phyloP scores from a whole-genome alignment of 1,140 invertebrate species.

The Pseudoatta argentina region DNA sequence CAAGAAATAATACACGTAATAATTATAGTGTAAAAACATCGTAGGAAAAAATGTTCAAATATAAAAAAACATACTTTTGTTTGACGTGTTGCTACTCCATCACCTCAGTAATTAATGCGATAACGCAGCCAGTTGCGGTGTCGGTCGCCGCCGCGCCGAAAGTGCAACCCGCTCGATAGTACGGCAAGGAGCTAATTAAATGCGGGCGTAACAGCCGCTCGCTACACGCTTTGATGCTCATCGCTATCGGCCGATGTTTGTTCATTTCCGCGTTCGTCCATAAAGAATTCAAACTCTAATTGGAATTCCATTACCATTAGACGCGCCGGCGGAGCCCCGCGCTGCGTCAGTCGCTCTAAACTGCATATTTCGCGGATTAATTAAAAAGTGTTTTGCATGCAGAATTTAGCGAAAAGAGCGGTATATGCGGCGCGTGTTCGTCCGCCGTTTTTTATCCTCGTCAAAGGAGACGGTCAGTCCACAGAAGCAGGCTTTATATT shows the following conservation, averaged over 20 bases:
- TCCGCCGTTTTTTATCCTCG: slow-evolving; percentile 27
- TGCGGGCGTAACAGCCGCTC: slow-evolving; percentile 19
- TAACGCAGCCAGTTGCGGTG: slow-evolving; percentile 39
- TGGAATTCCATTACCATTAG: slow-evolving; percentile 73
- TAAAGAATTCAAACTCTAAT: slow-evolving; percentile 72
- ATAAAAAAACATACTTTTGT: neutral
- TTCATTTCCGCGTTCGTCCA: slow-evolving; percentile 53
- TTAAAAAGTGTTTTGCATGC: slow-evolving; percentile 74
- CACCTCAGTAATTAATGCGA: slow-evolving; percentile 46
- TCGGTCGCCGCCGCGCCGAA: slow-evolving; percentile 19
- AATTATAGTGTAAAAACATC: neutral
- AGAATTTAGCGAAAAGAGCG: slow-evolving; percentile 58
- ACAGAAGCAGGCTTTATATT: slow-evolving; percentile 53
- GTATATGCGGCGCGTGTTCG: slow-evolving; percentile 30
- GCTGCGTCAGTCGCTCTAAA: slow-evolving; percentile 14
- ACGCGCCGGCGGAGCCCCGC: slow-evolving; percentile 18
- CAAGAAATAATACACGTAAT: neutral
- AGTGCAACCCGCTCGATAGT: slow-evolving; percentile 55
- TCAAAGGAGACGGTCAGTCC: slow-evolving; percentile 30
- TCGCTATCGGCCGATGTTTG: slow-evolving; percentile 34
- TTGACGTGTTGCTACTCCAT: slow-evolving; percentile 2
- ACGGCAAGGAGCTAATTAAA: slow-evolving; percentile 67
- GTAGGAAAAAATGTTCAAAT: neutral
- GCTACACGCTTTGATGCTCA: slow-evolving; percentile 48
- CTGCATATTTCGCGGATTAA: slow-evolving; percentile 71